Conservation (phyloP, 2,888 invertebrate species). For the Lithodes maja region DNA sequence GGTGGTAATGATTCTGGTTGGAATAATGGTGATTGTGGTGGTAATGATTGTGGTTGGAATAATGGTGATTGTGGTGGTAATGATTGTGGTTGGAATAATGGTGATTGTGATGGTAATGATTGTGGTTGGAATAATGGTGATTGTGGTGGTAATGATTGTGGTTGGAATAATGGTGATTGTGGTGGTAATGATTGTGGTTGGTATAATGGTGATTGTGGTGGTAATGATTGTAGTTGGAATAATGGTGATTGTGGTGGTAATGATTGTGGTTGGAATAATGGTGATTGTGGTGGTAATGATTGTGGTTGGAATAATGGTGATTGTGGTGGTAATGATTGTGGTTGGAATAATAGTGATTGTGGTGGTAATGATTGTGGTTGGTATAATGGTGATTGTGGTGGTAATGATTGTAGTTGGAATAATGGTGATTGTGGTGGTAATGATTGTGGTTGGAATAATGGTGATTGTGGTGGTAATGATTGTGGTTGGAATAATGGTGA, state of each 20-base stretch:
- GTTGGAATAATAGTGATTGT: not conserved
- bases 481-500: not conserved
- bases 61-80: not conserved
- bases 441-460: not conserved
- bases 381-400: not conserved
- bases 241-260: not conserved
- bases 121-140: not conserved
- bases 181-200: not conserved
- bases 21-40: not conserved
- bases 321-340: not conserved
- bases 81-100: not conserved
- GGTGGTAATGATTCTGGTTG: not conserved
- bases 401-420: not conserved
- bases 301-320: not conserved
- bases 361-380: not conserved
- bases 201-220: not conserved
- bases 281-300: not conserved
- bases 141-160: not conserved
- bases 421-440: not conserved
- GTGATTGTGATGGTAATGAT: not conserved
- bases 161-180: not conserved
- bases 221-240: not conserved
- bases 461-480: not conserved
- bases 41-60: not conserved
- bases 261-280: not conserved